Evolutionary conservation across 53 echinoderm and acorn worm genomes (phyloP).

Genomic region (Stichopus horrens): DNA sequence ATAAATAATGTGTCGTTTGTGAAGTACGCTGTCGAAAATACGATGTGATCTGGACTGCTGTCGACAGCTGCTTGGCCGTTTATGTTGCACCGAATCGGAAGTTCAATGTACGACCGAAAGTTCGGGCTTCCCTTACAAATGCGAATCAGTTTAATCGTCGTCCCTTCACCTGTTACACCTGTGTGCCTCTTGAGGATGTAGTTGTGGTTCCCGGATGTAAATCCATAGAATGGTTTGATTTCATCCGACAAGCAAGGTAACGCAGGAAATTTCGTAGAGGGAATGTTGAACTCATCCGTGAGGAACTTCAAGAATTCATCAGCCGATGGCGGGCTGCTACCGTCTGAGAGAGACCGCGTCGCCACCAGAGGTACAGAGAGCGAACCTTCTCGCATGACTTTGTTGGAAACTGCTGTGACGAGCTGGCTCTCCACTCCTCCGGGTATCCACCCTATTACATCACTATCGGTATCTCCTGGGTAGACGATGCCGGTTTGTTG

Average conservation of each 20-base stretch:
- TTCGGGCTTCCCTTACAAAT: background rate
- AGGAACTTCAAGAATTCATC: background rate
- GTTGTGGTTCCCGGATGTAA: background rate
- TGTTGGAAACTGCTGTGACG: background rate
- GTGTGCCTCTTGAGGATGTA: background rate
- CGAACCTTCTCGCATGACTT: background rate
- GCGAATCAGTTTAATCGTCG: background rate
- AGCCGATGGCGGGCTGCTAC: background rate
- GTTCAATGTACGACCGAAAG: conserved; percentile 31
- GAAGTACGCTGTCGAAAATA: conserved; percentile 9
- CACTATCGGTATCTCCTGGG: background rate
- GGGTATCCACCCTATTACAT: background rate
- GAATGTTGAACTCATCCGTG: background rate
- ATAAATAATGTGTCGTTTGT: background rate
- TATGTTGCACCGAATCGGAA: conserved; percentile 10
- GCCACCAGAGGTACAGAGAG: background rate
- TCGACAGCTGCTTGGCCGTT: background rate
- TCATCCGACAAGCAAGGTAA: background rate
- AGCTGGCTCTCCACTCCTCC: background rate
- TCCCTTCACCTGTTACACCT: background rate
- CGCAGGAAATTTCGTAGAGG: background rate
- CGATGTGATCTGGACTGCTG: background rate
- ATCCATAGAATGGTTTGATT: conserved; percentile 11
- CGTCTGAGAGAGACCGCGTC: background rate
- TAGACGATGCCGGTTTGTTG: background rate